These are phyloP conservation scores for Catharus ustulatus DNA, from an alignment of 2,797 vertebrate species.

Conservation along the genomic window DNA sequence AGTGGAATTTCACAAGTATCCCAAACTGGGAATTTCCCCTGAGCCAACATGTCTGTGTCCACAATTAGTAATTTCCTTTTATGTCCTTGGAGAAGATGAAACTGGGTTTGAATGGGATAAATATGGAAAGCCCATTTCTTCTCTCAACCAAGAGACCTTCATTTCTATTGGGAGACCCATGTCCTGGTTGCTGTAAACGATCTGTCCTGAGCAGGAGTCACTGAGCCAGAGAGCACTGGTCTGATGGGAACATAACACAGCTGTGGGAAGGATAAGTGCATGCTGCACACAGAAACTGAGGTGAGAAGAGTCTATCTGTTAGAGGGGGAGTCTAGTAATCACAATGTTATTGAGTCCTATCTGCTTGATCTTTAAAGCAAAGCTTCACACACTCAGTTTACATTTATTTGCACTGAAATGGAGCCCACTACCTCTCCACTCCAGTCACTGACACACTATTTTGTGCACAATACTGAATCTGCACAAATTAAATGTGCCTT, in stretches of 20 bases:
- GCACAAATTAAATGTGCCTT: not conserved
- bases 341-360: not conserved
- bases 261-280: not conserved
- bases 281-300: not conserved
- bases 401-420: conserved; percentile 54
- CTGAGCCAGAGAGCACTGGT: not conserved
- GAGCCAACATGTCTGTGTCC: not conserved
- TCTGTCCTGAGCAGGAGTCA: not conserved
- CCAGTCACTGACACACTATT: not conserved
- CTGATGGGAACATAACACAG: not conserved
- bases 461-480: not conserved
- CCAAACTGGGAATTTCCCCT: not conserved
- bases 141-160: not conserved
- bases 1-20: not conserved
- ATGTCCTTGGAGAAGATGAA: not conserved
- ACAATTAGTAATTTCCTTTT: not conserved
- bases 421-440: conserved; percentile 36
- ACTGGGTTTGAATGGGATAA: not conserved
- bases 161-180: not conserved
- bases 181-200: not conserved
- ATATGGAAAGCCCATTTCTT: not conserved
- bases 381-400: conserved; percentile 21
- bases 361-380: not conserved
- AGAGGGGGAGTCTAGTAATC: not conserved
- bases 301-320: not conserved